A percentile compares a stretch with the other conserved stretches of the same genome.
Conservation (phyloP, 2,888 invertebrate species). For the Liodrosophila aerea region DNA sequence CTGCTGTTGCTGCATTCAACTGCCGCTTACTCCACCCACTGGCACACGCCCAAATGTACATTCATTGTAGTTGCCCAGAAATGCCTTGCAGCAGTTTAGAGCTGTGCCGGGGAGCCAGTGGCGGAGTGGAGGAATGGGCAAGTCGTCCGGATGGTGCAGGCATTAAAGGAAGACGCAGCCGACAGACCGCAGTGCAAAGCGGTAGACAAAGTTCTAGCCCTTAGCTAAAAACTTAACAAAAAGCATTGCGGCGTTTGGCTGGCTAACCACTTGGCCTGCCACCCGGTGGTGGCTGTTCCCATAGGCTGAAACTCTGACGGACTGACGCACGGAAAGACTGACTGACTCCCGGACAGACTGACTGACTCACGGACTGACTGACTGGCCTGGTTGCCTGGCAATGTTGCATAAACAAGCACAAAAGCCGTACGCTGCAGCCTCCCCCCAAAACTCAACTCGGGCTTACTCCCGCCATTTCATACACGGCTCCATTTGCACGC, state of each 20-base stretch:
- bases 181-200: slow-evolving; percentile 67
- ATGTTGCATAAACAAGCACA: slow-evolving; percentile 30
- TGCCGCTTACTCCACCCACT: background rate
- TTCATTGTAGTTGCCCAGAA: slow-evolving; percentile 57
- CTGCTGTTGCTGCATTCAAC: slow-evolving; percentile 17
- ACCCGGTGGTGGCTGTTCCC: slow-evolving; percentile 37
- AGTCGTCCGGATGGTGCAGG: background rate
- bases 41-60: slow-evolving; percentile 50
- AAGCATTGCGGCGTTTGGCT: slow-evolving; percentile 26
- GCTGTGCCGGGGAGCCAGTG: slow-evolving; percentile 9
- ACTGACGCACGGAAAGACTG: background rate
- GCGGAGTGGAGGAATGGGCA: background rate
- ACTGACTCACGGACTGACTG: slow-evolving; percentile 8
- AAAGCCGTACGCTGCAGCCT: slow-evolving; percentile 10
- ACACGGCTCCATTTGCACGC: slow-evolving; percentile 53
- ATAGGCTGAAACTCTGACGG: slow-evolving; percentile 24
- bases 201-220: slow-evolving; percentile 61
- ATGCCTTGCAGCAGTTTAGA: slow-evolving; percentile 60
- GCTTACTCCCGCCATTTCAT: background rate
- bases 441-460: background rate
- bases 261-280: slow-evolving; percentile 40
- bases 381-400: slow-evolving; percentile 30
- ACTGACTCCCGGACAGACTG: slow-evolving; percentile 9
- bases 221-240: slow-evolving; percentile 59
- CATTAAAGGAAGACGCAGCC: slow-evolving; percentile 9